Conservation (phyloP, 53 echinoderm and acorn worm genomes). For the Holothuria leucospilota region DNA sequence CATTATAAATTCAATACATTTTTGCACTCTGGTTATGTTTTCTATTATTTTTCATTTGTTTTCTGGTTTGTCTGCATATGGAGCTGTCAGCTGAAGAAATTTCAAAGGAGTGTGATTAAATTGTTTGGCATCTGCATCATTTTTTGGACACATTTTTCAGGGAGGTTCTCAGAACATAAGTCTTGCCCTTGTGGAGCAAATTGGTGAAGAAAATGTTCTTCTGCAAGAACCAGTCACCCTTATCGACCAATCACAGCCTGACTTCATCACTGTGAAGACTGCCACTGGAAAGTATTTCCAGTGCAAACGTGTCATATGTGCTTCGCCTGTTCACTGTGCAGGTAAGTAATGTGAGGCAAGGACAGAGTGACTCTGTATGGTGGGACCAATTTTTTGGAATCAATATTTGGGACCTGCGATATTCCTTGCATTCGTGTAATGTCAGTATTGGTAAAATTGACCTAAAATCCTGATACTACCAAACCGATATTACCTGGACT, state of each 20-base stretch:
- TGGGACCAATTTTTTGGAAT: too few species aligned
- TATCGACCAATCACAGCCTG: constrained; percentile 77
- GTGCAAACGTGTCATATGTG: constrained; percentile 69
- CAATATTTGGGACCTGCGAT: too few species aligned
- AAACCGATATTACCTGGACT: background rate
- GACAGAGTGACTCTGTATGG: too few species aligned
- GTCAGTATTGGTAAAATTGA: background rate
- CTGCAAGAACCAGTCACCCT: constrained; percentile 75
- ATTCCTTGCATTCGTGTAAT: too few species aligned
- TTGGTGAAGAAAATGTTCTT: constrained; percentile 83
- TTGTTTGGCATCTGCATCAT: too few species aligned
- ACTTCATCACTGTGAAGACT: constrained; percentile 68
- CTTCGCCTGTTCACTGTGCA: constrained; percentile 85
- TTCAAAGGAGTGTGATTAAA: too few species aligned
- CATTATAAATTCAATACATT: too few species aligned
- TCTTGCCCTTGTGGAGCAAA: constrained; percentile 60
- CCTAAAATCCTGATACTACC: background rate
- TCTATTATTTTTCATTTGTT: too few species aligned
- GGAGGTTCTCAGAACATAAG: constrained; percentile 86
- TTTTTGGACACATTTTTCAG: constrained; percentile 26
- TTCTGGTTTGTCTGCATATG: too few species aligned
- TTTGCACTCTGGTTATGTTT: too few species aligned
- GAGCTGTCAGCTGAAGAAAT: too few species aligned
- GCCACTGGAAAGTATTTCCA: constrained; percentile 64
- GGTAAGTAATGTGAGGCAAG: constrained; percentile 36